Evolutionary conservation across 2,113 vertebrate species (phyloP).

Genomic region (Euleptes europaea): DNA sequence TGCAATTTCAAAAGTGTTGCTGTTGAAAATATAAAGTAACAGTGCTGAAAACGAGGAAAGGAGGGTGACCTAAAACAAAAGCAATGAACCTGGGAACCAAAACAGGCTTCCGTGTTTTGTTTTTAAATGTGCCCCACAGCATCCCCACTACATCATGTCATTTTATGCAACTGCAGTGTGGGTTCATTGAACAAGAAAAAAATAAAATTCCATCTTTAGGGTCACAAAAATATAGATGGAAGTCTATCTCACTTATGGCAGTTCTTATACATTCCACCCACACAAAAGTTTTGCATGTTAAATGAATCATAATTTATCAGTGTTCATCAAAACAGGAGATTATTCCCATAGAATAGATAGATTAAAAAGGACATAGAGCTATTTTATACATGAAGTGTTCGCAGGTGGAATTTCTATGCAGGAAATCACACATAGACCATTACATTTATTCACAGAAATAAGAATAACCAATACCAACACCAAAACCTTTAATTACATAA

Average conservation of each 20-base stretch:
- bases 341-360: no score
- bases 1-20: constrained; percentile 45
- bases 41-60: constrained; percentile 35
- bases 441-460: no score
- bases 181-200: constrained; percentile 32
- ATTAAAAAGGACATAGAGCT: neutral
- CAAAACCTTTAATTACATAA: no score
- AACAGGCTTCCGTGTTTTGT: constrained; percentile 27
- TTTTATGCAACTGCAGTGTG: constrained; percentile 37
- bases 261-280: constrained; percentile 23
- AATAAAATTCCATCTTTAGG: constrained; percentile 26
- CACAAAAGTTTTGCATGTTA: constrained; percentile 23
- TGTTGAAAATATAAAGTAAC: constrained; percentile 39
- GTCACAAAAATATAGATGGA: constrained; percentile 40
- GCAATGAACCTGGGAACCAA: constrained; percentile 27
- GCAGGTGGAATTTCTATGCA: neutral
- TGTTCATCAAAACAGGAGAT: neutral
- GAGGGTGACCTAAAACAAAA: constrained; percentile 2
- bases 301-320: constrained; percentile 15
- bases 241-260: constrained; percentile 2
- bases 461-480: no score
- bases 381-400: neutral
- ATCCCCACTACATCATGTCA: constrained; percentile 42
- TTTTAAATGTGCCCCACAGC: constrained; percentile 1
- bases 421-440: neutral